Base-by-base conservation (phyloP, 2,888 invertebrate genomes). In the Hoplodrina blanda region DNA sequence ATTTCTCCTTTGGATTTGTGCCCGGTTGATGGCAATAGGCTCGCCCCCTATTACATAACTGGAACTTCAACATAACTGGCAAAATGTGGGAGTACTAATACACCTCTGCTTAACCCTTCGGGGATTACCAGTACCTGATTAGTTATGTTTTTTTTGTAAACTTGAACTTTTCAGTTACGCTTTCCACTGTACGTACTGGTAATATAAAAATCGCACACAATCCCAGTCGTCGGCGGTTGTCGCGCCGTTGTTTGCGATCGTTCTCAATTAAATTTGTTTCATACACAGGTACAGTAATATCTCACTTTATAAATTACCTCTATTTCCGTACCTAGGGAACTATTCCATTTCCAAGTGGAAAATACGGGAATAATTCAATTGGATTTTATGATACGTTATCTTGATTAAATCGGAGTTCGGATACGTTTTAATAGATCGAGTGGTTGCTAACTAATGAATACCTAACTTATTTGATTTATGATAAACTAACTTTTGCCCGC, bases 211-310 rank as follows among this genome's bases (percentile, higher is more conserved):
- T 69, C 25, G 17, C 37, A 65, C 17, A 60, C 52, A 64, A 56
- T 49, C 11, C 20, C 60, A 56, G 8, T 46, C 33, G n/a, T 55
- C 46, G 33, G 6, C 15, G 44, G 37, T 50, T 46, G 44, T 11
- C 63, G n/a, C 44, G 30, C 30, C 62, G 53, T 68, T 81, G 77
- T 78, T 76, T 80, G 70, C 59, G n/a, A 73, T 66, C 63, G 59
- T 54, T 69, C 63, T 73, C 69, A 81, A 81, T 81, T 79, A 77
- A 37, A 77, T 67, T 71, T 30, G 49, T 53, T 69, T 55, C 69
- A 62, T 49, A 67, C 44, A 6, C 52, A 62, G 57, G 37, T 61
- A n/a, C n/a, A 67, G 76, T 66, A 66, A 72, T 72, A 69, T 30
- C 49, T 5, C 33, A 44, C 55, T 73, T 67, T 69, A 67, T 78